Base-by-base conservation (phyloP, 2,888 invertebrate species). In the Ophion ellenae region DNA sequence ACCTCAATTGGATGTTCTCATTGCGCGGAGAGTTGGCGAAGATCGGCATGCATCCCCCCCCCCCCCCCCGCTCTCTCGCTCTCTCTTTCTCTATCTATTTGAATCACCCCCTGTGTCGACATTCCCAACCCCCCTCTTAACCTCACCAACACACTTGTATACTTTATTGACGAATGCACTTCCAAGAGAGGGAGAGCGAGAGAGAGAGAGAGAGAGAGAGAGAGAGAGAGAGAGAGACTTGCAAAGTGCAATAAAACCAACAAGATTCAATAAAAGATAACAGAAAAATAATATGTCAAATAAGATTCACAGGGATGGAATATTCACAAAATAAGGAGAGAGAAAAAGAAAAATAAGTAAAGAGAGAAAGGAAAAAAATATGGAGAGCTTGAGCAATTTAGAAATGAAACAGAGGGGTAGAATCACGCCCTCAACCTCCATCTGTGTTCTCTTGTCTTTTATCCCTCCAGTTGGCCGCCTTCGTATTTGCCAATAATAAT, bases 11-110 rank as follows among this genome's bases (percentile, higher is more conserved):
- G 40, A 63, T 66, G 17, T 24, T 76, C 47, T n/a, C 28, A 28
- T 64, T 53, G n/a, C 63, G 9, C 28, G 61, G n/a, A 45, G 61
- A 45, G 28, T 28, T 76, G 69, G 70, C 67, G 80, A 78, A 85
- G 88, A 20, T 20, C 91, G 88, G 87, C 86, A 89, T 89, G 85
- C 89, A 86, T 83, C 89, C 89, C 86, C 87, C 71, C 66, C 77
- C 53, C 40, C 89, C 89, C 86, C 87, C 71, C 66, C 77, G 40
- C 40, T 45, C 57, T 14, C 20, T 28, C 59, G 57, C 78, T 63
- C 71, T 53, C 84, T 83, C 66, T 71, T 82, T 57, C n/a, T 61
- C 73, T 66, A 53, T 53, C 81, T 80, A 40, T 36, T 40, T 63
- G 28, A 40, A n/a, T 24, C 88, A 88, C 87, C 86, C 88, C 85